phyloP scores from a whole-genome alignment of 2,888 invertebrate genomes.

The Sipunculus nudus region DNA sequence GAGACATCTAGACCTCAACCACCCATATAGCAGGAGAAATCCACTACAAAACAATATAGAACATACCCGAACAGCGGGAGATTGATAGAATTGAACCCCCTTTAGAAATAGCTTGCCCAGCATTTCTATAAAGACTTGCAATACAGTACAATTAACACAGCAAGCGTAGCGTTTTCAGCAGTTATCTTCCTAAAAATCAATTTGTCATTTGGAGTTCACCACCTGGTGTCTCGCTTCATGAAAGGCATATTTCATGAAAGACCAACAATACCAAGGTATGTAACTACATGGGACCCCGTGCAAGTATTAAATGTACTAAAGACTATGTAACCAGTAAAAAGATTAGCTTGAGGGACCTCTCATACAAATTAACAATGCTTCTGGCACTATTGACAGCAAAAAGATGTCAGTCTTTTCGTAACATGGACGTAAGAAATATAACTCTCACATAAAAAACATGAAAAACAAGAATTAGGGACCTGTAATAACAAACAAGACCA shows the following conservation, averaged over 20 bases:
- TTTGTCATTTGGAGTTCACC: background rate
- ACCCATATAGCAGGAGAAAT: conserved; percentile 1
- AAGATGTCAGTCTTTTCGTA: no score
- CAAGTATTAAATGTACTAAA: background rate
- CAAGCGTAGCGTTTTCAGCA: conserved; percentile 16
- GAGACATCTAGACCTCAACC: background rate
- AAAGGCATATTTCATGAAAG: background rate
- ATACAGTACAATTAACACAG: conserved; percentile 20
- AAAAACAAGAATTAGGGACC: no score
- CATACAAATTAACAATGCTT: background rate
- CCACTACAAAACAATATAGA: conserved; percentile 17
- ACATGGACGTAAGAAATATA: no score
- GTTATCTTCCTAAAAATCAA: background rate
- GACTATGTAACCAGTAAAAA: background rate
- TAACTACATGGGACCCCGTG: background rate
- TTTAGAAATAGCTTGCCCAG: conserved; percentile 11
- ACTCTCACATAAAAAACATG: no score
- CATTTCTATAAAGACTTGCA: conserved; percentile 5
- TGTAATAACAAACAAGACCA: no score
- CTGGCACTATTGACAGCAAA: background rate
- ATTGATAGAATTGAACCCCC: no score
- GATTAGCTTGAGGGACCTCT: background rate
- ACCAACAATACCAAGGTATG: background rate
- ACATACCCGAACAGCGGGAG: conserved; percentile 21
- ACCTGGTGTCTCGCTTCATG: background rate